Evolutionary conservation across 2,113 vertebrate genomes (phyloP).

Genomic region (Lagopus muta): DNA sequence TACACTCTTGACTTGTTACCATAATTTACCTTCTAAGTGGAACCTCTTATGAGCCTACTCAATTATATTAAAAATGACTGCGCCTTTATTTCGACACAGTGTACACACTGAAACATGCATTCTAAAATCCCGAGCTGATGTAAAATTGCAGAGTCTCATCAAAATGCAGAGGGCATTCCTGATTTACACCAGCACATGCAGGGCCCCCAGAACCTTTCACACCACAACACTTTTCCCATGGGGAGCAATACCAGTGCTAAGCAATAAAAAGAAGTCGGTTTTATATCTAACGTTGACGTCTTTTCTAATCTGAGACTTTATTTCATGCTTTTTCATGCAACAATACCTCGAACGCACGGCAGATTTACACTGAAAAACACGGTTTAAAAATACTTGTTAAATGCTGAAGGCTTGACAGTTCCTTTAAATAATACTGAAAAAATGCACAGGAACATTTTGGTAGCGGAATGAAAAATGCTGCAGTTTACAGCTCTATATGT

Average conservation of each 20-base stretch:
- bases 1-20: slow-evolving; percentile 69
- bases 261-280: slow-evolving; percentile 35
- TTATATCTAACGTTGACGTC: slow-evolving; percentile 42
- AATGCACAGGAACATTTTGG: slow-evolving; percentile 34
- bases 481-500: slow-evolving; percentile 58
- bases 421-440: slow-evolving; percentile 63
- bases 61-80: slow-evolving; percentile 65
- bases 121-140: slow-evolving; percentile 36
- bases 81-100: slow-evolving; percentile 51
- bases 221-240: neutral
- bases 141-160: slow-evolving; percentile 44
- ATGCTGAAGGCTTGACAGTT: slow-evolving; percentile 49
- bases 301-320: slow-evolving; percentile 22
- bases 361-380: slow-evolving; percentile 49
- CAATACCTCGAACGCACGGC: slow-evolving; percentile 8
- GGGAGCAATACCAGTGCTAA: slow-evolving; percentile 23
- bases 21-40: slow-evolving; percentile 71
- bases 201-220: slow-evolving; percentile 15
- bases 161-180: slow-evolving; percentile 58
- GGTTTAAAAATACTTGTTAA: slow-evolving; percentile 64
- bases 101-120: neutral
- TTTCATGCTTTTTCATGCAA: slow-evolving; percentile 44
- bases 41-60: slow-evolving; percentile 69
- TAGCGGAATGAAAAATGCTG: slow-evolving; percentile 45
- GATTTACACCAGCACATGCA: slow-evolving; percentile 43